Conservation (phyloP, 2,113 vertebrate species). For the Dendrocopos noguchii region DNA sequence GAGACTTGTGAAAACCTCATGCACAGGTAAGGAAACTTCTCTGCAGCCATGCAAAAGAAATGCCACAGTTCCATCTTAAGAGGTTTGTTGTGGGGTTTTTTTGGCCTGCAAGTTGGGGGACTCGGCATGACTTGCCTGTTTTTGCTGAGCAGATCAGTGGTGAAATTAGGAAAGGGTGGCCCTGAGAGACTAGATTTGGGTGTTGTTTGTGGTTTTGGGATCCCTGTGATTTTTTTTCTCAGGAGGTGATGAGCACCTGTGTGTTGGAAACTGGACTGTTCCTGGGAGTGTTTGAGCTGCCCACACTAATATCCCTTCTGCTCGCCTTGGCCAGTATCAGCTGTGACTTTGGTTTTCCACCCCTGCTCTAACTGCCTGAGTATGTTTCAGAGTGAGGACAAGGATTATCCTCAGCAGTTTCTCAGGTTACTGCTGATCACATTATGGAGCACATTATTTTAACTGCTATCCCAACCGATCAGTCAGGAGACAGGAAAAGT, state of each 20-base stretch:
- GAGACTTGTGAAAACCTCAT: accelerated
- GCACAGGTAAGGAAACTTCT: not conserved
- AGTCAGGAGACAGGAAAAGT: not conserved
- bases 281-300: not conserved
- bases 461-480: not conserved
- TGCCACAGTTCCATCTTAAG: not conserved
- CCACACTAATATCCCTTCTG: not conserved
- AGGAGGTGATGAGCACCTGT: not conserved
- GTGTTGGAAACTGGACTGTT: not conserved
- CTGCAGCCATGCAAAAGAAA: not conserved
- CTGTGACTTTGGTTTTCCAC: not conserved
- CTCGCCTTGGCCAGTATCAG: not conserved
- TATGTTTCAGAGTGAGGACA: not conserved
- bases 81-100: not conserved
- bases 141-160: not conserved
- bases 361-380: not conserved
- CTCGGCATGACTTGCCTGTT: not conserved
- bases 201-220: not conserved
- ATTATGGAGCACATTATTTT: not conserved
- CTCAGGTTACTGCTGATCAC: not conserved
- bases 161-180: not conserved
- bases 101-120: not conserved
- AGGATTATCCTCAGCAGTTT: not conserved
- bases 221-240: not conserved
- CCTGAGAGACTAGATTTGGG: not conserved